These are phyloP conservation scores for Chaetura pelagica DNA, from an alignment of 2,113 vertebrate genomes.

Conservation along the genomic window DNA sequence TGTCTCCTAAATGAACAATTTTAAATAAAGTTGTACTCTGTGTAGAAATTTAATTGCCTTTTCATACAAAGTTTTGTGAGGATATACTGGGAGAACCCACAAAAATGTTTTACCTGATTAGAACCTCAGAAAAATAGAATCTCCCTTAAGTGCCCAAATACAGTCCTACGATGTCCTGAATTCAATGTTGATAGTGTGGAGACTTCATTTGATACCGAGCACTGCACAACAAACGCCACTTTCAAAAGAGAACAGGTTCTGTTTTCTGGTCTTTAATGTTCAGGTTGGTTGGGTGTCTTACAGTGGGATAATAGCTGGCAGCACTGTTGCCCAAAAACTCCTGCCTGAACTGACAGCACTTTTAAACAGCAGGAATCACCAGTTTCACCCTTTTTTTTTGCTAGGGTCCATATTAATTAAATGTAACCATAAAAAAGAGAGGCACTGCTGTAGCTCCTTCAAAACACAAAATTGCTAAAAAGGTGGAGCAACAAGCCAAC, in stretches of 20 bases:
- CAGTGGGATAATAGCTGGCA: neutral
- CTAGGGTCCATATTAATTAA: neutral
- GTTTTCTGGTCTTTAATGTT: neutral
- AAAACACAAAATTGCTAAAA: neutral
- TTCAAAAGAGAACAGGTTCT: neutral
- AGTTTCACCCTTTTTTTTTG: neutral
- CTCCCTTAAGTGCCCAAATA: neutral
- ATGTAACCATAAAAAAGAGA: neutral
- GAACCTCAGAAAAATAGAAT: neutral
- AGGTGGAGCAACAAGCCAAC: neutral
- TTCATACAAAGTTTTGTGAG: neutral
- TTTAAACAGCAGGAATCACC: accelerated
- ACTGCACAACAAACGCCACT: neutral
- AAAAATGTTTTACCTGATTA: neutral
- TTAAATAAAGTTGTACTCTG: neutral
- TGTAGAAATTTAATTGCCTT: neutral
- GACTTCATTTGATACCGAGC: neutral
- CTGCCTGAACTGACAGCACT: neutral
- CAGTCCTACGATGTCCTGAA: neutral
- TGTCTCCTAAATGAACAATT: neutral
- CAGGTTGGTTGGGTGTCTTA: accelerated
- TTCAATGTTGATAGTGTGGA: accelerated
- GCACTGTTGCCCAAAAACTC: neutral
- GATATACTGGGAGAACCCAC: neutral
- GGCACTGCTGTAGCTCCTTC: neutral